Evolutionary conservation across 2,888 invertebrate genomes (phyloP).

Genomic region (Heliconius ismenius): DNA sequence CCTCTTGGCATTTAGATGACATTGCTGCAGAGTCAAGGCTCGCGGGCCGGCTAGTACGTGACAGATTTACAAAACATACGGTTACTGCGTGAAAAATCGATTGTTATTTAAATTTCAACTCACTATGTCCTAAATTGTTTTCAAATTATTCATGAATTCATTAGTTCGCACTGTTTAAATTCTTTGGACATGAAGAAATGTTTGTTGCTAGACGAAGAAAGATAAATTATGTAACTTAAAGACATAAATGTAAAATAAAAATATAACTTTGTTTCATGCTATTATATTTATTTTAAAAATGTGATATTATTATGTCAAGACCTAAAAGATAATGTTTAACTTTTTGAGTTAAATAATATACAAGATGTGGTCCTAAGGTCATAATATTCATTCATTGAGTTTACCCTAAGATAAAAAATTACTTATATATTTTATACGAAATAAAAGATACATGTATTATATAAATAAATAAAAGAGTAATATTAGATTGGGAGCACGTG

Average conservation of each 20-base stretch:
- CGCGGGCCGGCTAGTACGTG: conserved; percentile 50
- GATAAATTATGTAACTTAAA: conserved; percentile 10
- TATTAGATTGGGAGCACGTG: conserved; percentile 52
- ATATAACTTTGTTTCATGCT: neutral
- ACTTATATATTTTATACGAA: neutral
- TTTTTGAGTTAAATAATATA: no score
- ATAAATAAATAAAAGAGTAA: conserved; percentile 21
- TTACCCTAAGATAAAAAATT: neutral
- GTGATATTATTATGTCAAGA: no score
- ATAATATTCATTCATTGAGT: no score
- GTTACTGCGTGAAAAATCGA: conserved; percentile 41
- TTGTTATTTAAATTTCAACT: conserved; percentile 44
- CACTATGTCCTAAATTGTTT: conserved; percentile 39
- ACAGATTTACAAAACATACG: conserved; percentile 50
- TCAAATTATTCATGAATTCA: conserved; percentile 42
- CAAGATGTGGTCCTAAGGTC: no score
- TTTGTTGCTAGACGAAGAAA: conserved; percentile 37
- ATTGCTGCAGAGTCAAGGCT: conserved; percentile 59
- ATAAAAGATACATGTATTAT: neutral
- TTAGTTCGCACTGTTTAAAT: conserved; percentile 36
- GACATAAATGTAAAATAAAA: neutral
- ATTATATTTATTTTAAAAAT: no score
- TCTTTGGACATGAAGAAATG: conserved; percentile 29
- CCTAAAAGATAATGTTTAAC: no score
- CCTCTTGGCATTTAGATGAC: conserved; percentile 56